phyloP scores from a whole-genome alignment of 2,797 vertebrate genomes.

The Acanthopagrus latus region DNA sequence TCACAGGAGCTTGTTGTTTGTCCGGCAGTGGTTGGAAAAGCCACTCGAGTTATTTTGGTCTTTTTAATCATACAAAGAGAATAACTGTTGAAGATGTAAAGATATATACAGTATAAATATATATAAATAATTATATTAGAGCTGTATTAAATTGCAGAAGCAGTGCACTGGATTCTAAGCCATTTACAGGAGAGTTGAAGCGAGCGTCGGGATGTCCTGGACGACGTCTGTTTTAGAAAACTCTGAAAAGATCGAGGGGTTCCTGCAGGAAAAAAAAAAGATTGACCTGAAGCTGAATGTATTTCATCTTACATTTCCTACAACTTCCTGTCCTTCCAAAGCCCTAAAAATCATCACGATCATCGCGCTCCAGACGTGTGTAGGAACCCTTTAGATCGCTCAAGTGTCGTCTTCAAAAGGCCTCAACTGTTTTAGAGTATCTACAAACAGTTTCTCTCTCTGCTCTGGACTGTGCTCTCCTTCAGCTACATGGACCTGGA shows the following conservation, averaged over 20 bases:
- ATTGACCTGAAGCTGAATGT: slow-evolving; percentile 73
- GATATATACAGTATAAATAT: slow-evolving; percentile 11
- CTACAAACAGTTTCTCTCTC: slow-evolving; percentile 11
- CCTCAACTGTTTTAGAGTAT: slow-evolving; percentile 14
- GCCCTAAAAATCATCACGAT: slow-evolving; percentile 10
- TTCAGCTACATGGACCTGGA: slow-evolving; percentile 66
- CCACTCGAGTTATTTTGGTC: slow-evolving; percentile 44
- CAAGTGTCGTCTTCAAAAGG: neutral
- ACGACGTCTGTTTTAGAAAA: neutral
- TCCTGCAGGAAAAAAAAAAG: slow-evolving; percentile 45
- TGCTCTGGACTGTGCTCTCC: slow-evolving; percentile 49
- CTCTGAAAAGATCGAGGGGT: slow-evolving; percentile 39
- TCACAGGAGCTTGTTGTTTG: slow-evolving; percentile 45
- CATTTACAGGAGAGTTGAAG: slow-evolving; percentile 74
- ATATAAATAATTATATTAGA: slow-evolving; percentile 50
- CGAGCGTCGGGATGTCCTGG: slow-evolving; percentile 31
- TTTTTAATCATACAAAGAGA: slow-evolving; percentile 67
- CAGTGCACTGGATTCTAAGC: slow-evolving; percentile 86
- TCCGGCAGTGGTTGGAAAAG: slow-evolving; percentile 37
- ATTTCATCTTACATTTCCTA: slow-evolving; percentile 60
- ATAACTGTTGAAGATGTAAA: slow-evolving; percentile 69
- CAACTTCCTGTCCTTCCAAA: slow-evolving; percentile 34
- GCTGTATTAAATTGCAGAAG: slow-evolving; percentile 76
- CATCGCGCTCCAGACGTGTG: slow-evolving; percentile 8
- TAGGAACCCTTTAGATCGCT: slow-evolving; percentile 30